Base-by-base conservation (phyloP, 2,888 invertebrate genomes). In the Dicycla oo region DNA sequence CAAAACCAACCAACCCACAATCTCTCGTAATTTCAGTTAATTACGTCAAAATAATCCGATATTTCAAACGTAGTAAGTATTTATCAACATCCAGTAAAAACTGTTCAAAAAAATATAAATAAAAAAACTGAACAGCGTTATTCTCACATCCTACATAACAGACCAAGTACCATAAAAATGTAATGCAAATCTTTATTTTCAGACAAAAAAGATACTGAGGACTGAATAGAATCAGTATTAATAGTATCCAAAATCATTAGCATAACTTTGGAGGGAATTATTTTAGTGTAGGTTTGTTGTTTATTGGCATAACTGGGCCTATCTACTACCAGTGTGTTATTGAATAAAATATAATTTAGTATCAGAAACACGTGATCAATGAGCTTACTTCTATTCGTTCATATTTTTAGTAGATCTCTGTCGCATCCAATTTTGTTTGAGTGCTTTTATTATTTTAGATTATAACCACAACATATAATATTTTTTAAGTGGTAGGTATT, bases 401-500 rank as follows among this genome's bases (percentile, higher is more conserved):
- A 38, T 49, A 65, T 56, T 69, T 73, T 66, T 23, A 58, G 43
- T 64, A 51, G 13, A 64, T 67, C n/a, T 30, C 15, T 38, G 56
- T 65, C 60, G 38, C 43, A 57, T 66, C 60, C 77, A 83, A 77
- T 84, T 81, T 81, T n/a, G 57, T 74, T 73, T 51, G 61, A 82
- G 82, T 84, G 81, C 70, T 77, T 58, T 56, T 62, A 58, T 71
- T 74, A 68, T 76, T 69, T 73, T 73, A 73, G 62, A 73, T 81
- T 63, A 75, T 23, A 47, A 51, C 11, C 47, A 45, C 11, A 51
- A 73, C 61, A 60, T 69, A 75, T 23, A 57, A 43, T 13, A 76
- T 76, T 58, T 23, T 57, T 3, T 43, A 23, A 75, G 43, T 57
- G 76, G n/a, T 51, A 20, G 68, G 38, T 67, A 40, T 26, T 0